Conservation (phyloP, 2,113 vertebrate species). For the Thalassarche chlororhynchos region DNA sequence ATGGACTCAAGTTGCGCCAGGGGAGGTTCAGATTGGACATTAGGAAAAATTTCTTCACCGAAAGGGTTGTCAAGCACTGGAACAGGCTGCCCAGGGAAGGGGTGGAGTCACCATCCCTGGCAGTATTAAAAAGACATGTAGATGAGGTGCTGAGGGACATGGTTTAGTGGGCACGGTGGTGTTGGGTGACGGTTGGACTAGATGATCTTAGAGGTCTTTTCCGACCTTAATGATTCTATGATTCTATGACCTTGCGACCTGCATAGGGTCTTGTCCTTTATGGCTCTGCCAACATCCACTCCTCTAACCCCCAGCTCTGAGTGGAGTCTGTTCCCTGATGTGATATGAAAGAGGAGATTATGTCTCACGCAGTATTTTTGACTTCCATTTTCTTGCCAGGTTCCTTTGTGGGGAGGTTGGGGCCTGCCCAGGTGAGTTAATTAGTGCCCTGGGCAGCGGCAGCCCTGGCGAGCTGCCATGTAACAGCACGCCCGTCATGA, state of each 20-base stretch:
- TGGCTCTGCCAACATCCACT: rapidly evolving
- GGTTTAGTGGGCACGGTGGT: too few relatives aligned
- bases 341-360: neutral
- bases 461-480: neutral
- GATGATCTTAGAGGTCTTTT: too few relatives aligned
- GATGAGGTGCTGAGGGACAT: too few relatives aligned
- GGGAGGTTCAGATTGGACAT: too few relatives aligned
- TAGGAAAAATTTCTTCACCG: too few relatives aligned
- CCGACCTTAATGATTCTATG: too few relatives aligned
- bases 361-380: neutral
- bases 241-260: neutral
- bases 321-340: neutral
- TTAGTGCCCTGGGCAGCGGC: neutral
- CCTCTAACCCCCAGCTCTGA: neutral
- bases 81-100: too few relatives aligned
- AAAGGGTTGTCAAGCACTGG: too few relatives aligned
- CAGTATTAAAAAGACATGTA: too few relatives aligned
- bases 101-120: too few relatives aligned
- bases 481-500: neutral
- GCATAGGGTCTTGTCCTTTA: neutral
- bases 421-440: conserved; percentile 51
- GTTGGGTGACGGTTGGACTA: too few relatives aligned
- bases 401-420: neutral
- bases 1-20: too few relatives aligned
- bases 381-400: neutral